Conservation (phyloP, 2,113 vertebrate species). For the Hemichromis elongatus region DNA sequence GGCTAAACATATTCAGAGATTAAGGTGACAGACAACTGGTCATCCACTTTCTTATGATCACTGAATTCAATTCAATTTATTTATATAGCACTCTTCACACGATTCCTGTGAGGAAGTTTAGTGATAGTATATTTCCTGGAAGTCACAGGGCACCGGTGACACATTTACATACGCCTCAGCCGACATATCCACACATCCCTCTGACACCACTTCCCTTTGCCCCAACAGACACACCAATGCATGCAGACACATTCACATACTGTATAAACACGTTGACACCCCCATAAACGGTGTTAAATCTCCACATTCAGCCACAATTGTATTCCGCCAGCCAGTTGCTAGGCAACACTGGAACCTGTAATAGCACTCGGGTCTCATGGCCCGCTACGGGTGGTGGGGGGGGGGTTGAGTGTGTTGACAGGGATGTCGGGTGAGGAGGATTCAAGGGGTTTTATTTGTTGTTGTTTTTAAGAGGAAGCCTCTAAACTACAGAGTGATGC, state of each 20-base stretch:
- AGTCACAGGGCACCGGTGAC: neutral
- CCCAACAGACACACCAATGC: neutral
- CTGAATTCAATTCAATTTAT: too few species aligned
- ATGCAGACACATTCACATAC: neutral
- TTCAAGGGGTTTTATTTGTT: neutral
- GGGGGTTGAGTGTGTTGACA: neutral
- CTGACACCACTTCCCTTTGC: neutral
- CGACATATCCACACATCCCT: neutral
- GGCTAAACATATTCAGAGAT: neutral
- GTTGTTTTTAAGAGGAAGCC: neutral
- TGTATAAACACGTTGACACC: neutral
- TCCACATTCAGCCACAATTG: conserved; percentile 34
- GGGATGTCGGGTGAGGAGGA: conserved; percentile 1
- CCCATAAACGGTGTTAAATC: conserved; percentile 54
- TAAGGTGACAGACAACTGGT: neutral
- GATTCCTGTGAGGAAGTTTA: neutral
- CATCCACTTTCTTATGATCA: neutral
- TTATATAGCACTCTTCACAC: too few species aligned
- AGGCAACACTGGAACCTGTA: conserved; percentile 67
- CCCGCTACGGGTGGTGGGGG: neutral
- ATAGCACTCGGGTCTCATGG: conserved; percentile 45
- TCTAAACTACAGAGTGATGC: neutral
- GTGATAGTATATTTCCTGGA: neutral
- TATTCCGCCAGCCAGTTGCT: conserved; percentile 68
- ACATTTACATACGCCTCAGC: neutral